Evolutionary conservation across 2,888 invertebrate species (phyloP), one percentile per base, ranked within the genome.

Genomic region (Allophyes oxyacanthae): DNA sequence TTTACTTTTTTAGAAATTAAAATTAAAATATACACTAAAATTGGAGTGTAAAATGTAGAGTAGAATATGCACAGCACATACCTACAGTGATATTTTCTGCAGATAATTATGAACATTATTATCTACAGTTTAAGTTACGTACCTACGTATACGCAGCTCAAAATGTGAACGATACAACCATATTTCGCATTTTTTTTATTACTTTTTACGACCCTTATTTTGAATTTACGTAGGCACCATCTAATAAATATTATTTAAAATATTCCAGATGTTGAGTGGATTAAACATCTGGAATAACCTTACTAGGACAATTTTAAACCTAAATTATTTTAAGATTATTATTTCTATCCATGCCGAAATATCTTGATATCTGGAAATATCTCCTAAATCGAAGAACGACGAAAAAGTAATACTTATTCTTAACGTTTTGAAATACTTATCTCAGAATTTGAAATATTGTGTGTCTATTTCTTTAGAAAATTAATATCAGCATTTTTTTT

Each of bases 201-300:
- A 37, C 8, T 32, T 33, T n/a, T 25, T 37, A 20, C 14, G 34
- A 65, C 14, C 30, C 10, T 32, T 6, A 43, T 44, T 37, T 1
- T n/a, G 5, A 44, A 59, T 49, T 6, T 40, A 26, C 38, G 46
- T 50, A 44, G 59, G 57, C 10, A n/a, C n/a, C n/a, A n/a, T n/a
- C n/a, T 43, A 26, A 9, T 11, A 9, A 40, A 25, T 9, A 44
- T 3, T 11, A 14, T 13, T 15, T 26, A 9, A 25, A 55, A 34
- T 46, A 48, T 33, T 44, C 2, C 1, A 36, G 8, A 30, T 26
- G 8, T 15, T 55, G 14, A 42, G 2, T 6, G 25, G n/a, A n/a
- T n/a, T n/a, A 37, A 9, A 34, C 6, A 14, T 30, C 20, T 20
- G 4, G 20, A 20, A 20, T 4, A 20, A 20, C 20, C 4, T 20